Conservation (phyloP, 1,140 invertebrate species). For the Sarcophaga peregrina region DNA sequence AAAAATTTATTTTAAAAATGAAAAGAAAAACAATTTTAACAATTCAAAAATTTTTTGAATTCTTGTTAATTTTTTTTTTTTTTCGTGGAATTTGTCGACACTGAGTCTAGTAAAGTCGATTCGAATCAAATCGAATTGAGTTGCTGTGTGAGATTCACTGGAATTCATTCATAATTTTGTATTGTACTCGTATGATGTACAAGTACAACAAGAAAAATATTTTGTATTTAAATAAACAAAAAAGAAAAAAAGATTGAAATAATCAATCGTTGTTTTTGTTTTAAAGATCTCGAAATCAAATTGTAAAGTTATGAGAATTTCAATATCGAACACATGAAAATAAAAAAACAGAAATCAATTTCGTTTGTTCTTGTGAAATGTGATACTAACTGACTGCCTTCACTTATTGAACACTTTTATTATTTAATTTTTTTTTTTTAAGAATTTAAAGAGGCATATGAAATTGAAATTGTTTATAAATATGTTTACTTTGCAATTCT, state of each 20-base stretch:
- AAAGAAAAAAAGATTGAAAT: too few relatives aligned
- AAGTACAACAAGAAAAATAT: neutral
- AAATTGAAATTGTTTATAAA: neutral
- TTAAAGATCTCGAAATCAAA: neutral
- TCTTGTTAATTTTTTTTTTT: neutral
- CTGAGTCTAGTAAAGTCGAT: neutral
- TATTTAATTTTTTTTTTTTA: neutral
- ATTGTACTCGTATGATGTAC: neutral
- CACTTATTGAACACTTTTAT: neutral
- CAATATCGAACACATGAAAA: neutral
- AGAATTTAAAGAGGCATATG: too few relatives aligned
- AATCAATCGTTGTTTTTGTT: too few relatives aligned
- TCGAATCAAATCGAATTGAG: too few relatives aligned
- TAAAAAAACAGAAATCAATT: too few relatives aligned
- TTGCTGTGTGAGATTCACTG: neutral
- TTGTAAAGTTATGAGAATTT: neutral
- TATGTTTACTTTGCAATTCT: neutral
- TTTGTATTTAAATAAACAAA: conserved; percentile 23
- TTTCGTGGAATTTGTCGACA: conserved; percentile 24
- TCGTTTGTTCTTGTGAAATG: neutral
- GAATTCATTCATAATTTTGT: conserved; percentile 20
- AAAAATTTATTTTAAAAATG: neutral
- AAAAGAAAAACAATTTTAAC: neutral
- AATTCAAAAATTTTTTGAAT: neutral
- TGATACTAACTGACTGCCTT: neutral